Conservation (phyloP, 2,888 invertebrate species). For the Lomographa bimaculata region DNA sequence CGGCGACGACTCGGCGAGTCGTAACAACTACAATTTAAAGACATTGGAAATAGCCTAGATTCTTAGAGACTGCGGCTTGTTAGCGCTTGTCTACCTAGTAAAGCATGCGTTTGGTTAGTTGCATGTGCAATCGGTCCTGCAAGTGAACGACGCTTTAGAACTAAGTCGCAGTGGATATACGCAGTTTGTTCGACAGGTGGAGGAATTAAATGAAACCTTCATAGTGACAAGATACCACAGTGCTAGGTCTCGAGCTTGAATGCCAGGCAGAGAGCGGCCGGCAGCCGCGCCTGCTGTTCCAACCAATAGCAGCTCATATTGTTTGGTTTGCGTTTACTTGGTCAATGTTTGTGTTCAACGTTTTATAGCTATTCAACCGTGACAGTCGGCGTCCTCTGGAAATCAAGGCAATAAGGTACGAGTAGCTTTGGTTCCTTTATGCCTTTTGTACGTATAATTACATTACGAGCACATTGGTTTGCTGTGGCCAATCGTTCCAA, state of each 20-base stretch:
- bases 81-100: conserved; percentile 16
- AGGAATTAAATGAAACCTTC: background rate
- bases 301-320: conserved; percentile 40
- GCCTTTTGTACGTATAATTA: no score
- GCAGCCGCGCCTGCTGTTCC: conserved; percentile 45
- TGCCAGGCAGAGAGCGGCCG: conserved; percentile 45
- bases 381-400: conserved; percentile 18
- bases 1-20: conserved; percentile 14
- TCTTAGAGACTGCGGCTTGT: conserved; percentile 17
- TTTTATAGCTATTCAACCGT: conserved; percentile 21
- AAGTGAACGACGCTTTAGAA: background rate
- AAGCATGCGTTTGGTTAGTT: conserved; percentile 3
- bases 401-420: conserved; percentile 21
- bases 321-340: conserved; percentile 32
- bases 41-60: conserved; percentile 28
- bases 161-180: conserved; percentile 6
- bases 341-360: conserved; percentile 35
- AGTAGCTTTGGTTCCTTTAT: no score
- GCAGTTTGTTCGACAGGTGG: background rate
- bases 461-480: no score
- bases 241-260: conserved; percentile 14
- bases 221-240: conserved; percentile 7
- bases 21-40: conserved; percentile 25
- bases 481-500: no score
- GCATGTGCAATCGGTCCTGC: conserved; percentile 5